Conservation (phyloP, 2,888 invertebrate species). For the Pandemis heparana region DNA sequence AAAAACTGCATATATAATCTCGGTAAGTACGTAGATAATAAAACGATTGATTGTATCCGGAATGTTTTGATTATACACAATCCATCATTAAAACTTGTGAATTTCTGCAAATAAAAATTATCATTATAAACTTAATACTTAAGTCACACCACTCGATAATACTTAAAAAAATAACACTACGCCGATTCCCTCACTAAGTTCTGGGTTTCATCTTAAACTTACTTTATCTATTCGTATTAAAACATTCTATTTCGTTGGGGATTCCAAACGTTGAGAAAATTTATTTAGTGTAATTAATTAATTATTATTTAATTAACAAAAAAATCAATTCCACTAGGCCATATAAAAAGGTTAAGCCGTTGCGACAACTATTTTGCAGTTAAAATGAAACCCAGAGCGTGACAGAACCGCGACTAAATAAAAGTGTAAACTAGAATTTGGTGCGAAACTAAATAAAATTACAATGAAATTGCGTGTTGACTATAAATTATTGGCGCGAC, state of each 20-base stretch:
- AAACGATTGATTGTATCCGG: conserved; percentile 52
- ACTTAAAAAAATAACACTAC: conserved; percentile 40
- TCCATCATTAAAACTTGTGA: conserved; percentile 37
- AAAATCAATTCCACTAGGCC: background rate
- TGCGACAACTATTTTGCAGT: background rate
- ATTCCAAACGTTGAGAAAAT: too few species aligned
- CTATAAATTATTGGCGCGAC: conserved; percentile 19
- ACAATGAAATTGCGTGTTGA: conserved; percentile 38
- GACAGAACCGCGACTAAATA: conserved; percentile 35
- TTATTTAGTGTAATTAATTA: too few species aligned
- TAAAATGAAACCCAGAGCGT: conserved; percentile 12
- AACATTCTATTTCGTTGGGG: background rate
- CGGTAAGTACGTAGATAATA: conserved; percentile 59
- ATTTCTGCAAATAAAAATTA: conserved; percentile 46
- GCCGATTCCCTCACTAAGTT: background rate
- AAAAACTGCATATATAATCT: conserved; percentile 47
- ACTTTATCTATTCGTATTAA: background rate
- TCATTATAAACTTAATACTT: conserved; percentile 44
- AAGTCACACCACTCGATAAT: conserved; percentile 43
- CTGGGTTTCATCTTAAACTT: background rate
- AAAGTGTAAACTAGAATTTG: conserved; percentile 49
- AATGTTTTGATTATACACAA: conserved; percentile 51
- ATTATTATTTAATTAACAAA: too few species aligned
- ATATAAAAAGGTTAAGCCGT: background rate
- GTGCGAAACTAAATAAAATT: conserved; percentile 49